Evolutionary conservation across 2,888 invertebrate species (phyloP), one percentile per base, ranked within the genome.

Genomic region (Congeria kusceri): DNA sequence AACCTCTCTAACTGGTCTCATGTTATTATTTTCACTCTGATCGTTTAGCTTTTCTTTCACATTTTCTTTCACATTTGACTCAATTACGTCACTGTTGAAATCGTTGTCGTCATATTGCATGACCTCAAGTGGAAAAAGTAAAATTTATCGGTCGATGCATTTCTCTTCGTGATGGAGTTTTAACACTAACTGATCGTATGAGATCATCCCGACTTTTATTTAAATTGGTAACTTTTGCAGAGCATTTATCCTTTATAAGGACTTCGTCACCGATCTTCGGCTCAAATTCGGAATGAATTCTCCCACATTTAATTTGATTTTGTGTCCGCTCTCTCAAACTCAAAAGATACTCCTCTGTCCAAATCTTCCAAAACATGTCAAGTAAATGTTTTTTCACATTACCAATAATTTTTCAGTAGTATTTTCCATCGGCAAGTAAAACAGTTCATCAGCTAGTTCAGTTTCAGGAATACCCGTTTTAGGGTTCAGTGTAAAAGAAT

Each of bases 341-440:
- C 0, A 29, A 2, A 23, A 77, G 53, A 62, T 77, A 77, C 28
- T 77, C 71, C 7, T 71, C 53, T 18, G 63, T 32, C 72, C 71
- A 77, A n/a, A 72, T 44, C 25, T 56, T 27, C 77, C 77, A 77
- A 64, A 75, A 75, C 20, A n/a, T 25, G 25, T 75, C 49, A 15
- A 76, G 28, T 23, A 69, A 32, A 27, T 13, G 28, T 62, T 53
- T n/a, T 5, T 25, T 20, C 53, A 53, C 18, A 69, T 47, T 49
- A 39, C 3, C n/a, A 61, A 13, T 25, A 61, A 39, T 28, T 49
- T 61, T 13, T 49, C 53, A 32, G 61, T 28, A 23, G 46, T 7
- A n/a, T 20, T 47, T n/a, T 46, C 3, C 18, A 3, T 27, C 23
- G 69, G 61, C 29, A 4, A 23, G 47, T 47, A 69, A 20, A 7